Evolutionary conservation across 92 coral and sea anemone species (phyloP), one percentile per base, ranked within the genome.

Genomic region (Parazoanthus atlanticus): DNA sequence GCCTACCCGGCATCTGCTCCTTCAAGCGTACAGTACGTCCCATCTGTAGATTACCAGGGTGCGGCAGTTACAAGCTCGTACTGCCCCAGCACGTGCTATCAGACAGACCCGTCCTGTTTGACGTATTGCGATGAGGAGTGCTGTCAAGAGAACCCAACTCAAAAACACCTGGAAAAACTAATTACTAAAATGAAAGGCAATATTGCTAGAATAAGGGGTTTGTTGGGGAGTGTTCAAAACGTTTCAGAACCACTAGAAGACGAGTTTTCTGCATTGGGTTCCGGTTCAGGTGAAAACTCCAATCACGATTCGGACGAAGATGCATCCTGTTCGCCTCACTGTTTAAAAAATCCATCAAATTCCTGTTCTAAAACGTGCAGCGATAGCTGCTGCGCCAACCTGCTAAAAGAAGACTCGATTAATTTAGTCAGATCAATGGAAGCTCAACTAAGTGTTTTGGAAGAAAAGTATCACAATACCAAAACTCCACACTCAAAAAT

Each of bases 61-160:
- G 28, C 76, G 15, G 67, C 77, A 17, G 77, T 41, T 17, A 71
- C 65, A 47, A 84, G 66, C 65, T 71, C 87, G 41, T 84, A 84
- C 46, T 84, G 87, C 41, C 87, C 87, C 8, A 70, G 66, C 38
- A 58, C 49, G 17, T 84, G 87, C 33, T 84, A 56, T 41, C 87
- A 84, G 61, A 0, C 74, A 0, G 87, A 84, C 15, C 87, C 87
- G 6, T 67, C 76, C 28, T 84, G 87, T 9, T 21, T 30, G 43
- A 70, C 69, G n/a, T 84, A 70, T 43, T 84, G 87, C 29, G 87
- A 84, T 21, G 87, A 84, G 26, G 87, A 84, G 19, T 84, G 87
- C 56, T 84, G 87, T 34, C 87, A 84, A 21, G 15, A 46, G 15
- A 41, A 75, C 2, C 78, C 78, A 23, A 41, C 78, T 1, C 33